These are phyloP conservation scores for Tupaia chinensis DNA, from an alignment of 2,113 vertebrate genomes.

Conservation along the genomic window DNA sequence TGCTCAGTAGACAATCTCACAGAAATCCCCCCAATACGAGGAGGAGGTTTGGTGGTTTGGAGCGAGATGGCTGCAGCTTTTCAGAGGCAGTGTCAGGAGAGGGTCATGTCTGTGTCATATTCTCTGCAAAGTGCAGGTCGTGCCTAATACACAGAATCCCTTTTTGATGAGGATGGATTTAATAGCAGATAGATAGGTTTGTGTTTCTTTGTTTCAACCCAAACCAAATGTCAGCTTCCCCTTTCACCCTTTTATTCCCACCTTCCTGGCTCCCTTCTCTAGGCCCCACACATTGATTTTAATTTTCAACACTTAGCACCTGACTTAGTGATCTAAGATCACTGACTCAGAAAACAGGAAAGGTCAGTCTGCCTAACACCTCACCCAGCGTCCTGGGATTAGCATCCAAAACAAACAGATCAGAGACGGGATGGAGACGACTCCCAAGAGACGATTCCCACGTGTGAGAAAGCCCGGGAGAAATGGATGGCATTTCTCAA, in stretches of 20 bases:
- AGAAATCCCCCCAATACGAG: not conserved
- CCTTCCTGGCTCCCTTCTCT: not conserved
- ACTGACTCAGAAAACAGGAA: slow-evolving; percentile 84
- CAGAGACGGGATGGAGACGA: slow-evolving; percentile 58
- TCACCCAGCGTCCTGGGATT: slow-evolving; percentile 60
- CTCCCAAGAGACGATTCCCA: slow-evolving; percentile 74
- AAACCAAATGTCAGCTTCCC: not conserved
- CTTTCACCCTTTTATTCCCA: not conserved
- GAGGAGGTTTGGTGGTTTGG: not conserved
- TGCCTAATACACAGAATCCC: no score
- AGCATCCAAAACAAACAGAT: slow-evolving; percentile 85
- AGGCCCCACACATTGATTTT: slow-evolving; percentile 74
- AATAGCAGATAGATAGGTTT: not conserved
- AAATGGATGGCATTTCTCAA: slow-evolving; percentile 67
- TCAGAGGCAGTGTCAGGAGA: not conserved
- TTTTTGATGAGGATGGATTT: not conserved
- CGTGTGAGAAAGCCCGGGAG: slow-evolving; percentile 70
- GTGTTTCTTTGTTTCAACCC: not conserved
- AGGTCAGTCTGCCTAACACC: slow-evolving; percentile 85
- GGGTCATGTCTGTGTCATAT: not conserved
- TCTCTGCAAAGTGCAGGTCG: not conserved
- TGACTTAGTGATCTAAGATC: slow-evolving; percentile 71
- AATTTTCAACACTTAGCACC: slow-evolving; percentile 75
- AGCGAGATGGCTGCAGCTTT: not conserved
- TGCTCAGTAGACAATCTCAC: not conserved